These are phyloP conservation scores for Mormyrus hasselquistii DNA, from an alignment of 2,797 vertebrate species.

Conservation along the genomic window DNA sequence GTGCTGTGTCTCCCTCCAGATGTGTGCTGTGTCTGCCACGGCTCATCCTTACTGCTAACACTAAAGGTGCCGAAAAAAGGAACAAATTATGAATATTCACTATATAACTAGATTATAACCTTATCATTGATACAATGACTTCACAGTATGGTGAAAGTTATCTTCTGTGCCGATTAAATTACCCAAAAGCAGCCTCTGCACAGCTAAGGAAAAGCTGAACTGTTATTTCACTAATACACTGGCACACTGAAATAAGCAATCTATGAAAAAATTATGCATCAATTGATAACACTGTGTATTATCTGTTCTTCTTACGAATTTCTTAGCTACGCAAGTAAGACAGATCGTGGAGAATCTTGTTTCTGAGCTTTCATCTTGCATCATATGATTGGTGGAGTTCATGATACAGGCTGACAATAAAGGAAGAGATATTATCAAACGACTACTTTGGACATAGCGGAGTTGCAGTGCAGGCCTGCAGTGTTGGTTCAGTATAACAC, in stretches of 20 bases:
- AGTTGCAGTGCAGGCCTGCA: background rate
- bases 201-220: background rate
- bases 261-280: background rate
- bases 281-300: background rate
- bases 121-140: background rate
- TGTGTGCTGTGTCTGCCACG: background rate
- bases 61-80: background rate
- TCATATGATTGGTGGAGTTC: background rate
- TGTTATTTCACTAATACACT: background rate
- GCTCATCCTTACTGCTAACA: background rate
- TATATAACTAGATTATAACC: background rate
- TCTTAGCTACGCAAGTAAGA: background rate
- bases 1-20: background rate
- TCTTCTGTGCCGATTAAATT: background rate
- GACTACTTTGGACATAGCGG: background rate
- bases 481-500: background rate
- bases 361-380: background rate
- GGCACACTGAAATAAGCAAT: background rate
- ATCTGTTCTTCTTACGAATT: background rate
- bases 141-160: slow-evolving; percentile 1
- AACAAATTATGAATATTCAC: background rate
- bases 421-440: background rate
- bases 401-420: background rate
- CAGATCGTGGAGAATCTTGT: background rate
- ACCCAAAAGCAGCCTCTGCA: background rate